Evolutionary conservation across 1,140 invertebrate species (phyloP), one percentile per base, ranked within the genome.

Genomic region (Latrodectus geometricus): DNA sequence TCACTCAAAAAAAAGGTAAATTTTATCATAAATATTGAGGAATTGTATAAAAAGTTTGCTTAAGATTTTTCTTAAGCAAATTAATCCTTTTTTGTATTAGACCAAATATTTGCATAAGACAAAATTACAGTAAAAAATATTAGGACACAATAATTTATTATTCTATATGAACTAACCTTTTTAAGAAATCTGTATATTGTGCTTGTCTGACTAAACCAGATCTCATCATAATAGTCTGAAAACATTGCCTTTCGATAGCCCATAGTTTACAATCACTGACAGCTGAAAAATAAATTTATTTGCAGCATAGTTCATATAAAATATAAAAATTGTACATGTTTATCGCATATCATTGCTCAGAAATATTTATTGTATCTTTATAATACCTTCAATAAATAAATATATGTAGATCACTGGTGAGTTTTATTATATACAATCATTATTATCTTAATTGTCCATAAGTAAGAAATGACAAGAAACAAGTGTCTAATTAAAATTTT

Each of bases 211-310:
- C 96, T 80, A 99, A 94, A 69, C 98, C 98, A 83, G 98, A 98
- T 82, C 97, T 94, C 98, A 99, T 99, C 97, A 99, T 99, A 89
- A 99, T 99, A 72, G 97, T 99, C 92, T 99, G 98, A 94, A 99
- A 99, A 91, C 96, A 97, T 93, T 97, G 96, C 89, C 98, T 93
- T 91, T 99, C 98, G 90, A 99, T 98, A 75, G 98, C 98, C 98
- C 98, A 99, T 90, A 99, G 92, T 91, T 97, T 95, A 90, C 98
- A 99, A 90, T 97, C 95, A 3, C 95, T 97, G 8, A 97, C 95
- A 15, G 98, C 98, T 92, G 90, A 74, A 91, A 89, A 89, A 72
- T 49, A 88, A 49, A 48, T 35, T 35, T 35, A 35, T 35, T 3
- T 54, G 68, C 17, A 70, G 21, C 70, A 70, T 17, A 23, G 11